Evolutionary conservation across 2,113 vertebrate genomes (phyloP).

Genomic region (Trinectes maculatus): DNA sequence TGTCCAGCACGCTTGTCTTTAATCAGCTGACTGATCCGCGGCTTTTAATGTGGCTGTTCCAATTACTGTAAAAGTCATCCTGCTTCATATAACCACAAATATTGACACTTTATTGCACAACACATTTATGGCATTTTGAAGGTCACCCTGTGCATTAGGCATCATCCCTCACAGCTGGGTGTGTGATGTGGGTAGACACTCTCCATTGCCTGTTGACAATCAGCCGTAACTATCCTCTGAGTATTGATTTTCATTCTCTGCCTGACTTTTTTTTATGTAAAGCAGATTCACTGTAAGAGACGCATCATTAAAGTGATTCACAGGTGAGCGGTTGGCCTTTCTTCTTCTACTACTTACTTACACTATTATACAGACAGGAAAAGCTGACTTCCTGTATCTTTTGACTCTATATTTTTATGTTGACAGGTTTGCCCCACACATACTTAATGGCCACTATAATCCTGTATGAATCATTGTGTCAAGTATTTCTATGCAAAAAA

Average conservation of each 20-base stretch:
- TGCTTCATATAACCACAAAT: conserved; percentile 99
- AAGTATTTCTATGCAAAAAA: not conserved
- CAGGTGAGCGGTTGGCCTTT: conserved; percentile 68
- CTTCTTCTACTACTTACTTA: conserved; percentile 33
- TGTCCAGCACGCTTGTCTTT: conserved; percentile 87
- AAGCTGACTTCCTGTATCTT: not conserved
- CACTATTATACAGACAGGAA: conserved; percentile 21
- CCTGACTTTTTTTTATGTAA: conserved; percentile 73
- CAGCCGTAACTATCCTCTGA: conserved; percentile 80
- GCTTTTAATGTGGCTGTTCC: conserved; percentile 99
- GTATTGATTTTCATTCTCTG: conserved; percentile 80
- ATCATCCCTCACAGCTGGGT: conserved; percentile 92
- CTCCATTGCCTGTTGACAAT: conserved; percentile 82
- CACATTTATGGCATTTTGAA: conserved; percentile 99
- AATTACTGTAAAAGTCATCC: conserved; percentile 99
- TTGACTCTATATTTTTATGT: not conserved
- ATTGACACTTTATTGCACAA: conserved; percentile 99
- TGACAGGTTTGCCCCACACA: not conserved
- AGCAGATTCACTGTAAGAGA: conserved; percentile 76
- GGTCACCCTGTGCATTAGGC: conserved; percentile 99
- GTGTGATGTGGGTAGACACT: conserved; percentile 87
- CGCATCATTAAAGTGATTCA: conserved; percentile 72
- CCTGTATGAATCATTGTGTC: not conserved
- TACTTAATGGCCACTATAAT: not conserved
- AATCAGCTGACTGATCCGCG: conserved; percentile 96